Evolutionary conservation across 2,888 invertebrate genomes (phyloP), one percentile per base, ranked within the genome.

Genomic region (Ligdia adustata): DNA sequence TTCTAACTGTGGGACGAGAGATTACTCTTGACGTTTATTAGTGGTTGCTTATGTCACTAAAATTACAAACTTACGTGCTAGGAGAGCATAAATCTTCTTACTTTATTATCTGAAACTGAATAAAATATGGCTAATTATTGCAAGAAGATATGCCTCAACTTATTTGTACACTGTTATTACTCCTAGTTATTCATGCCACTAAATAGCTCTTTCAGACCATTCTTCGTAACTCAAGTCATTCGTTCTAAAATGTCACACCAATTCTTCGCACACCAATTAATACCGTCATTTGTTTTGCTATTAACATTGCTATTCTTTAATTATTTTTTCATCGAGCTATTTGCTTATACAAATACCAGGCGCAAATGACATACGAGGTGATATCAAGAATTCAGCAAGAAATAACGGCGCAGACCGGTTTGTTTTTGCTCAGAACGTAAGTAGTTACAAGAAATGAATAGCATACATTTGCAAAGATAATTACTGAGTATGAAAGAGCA

Each of bases 1-100:
- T 34, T 35, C 14, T 1, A 9, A 53, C 56, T 58, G 33, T 45
- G 31, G 39, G 38, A 15, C 20, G 45, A 33, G 26, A 33, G 26
- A 31, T 37, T 44, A 33, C 26, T 44, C 26, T 31, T 38, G 37
- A 18, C 31, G 16, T 44, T 38, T 35, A 43, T 43, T 12, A 9
- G 24, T 14, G 32, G 7, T 9, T 13, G 13, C 27, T 37, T 24
- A 31, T 29, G 15, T 43, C 15, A 44, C 26, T 42, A 11, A 16
- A n/a, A 12, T n/a, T n/a, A n/a, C n/a, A n/a, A n/a, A n/a, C n/a
- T n/a, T n/a, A n/a, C n/a, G n/a, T n/a, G n/a, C 18, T 12, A 24
- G 14, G 9, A 14, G 14, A 29, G 9, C 29, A 29, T 29, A 15
- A 31, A 31, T 15, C n/a, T n/a, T n/a, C n/a, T n/a, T n/a, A n/a